Evolutionary conservation across 2,113 vertebrate species (phyloP).

Genomic region (Neomonachus schauinslandi): DNA sequence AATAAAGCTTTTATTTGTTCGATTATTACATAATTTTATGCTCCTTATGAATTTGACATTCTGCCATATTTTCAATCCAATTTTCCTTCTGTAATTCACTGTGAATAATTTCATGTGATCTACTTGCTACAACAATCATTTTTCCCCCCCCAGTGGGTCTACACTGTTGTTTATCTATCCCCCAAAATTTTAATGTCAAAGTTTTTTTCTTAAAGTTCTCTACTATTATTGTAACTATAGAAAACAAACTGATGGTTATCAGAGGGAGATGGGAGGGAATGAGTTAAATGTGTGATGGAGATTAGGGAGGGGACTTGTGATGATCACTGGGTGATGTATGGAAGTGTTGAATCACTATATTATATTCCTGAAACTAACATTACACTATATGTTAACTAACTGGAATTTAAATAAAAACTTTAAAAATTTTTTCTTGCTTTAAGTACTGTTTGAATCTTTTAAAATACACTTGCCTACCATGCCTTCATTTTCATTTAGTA

Average conservation of each 20-base stretch:
- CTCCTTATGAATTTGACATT: background rate
- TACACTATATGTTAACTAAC: background rate
- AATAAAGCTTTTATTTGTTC: background rate
- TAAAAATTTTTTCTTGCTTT: background rate
- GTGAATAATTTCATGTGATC: background rate
- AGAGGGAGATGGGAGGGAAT: background rate
- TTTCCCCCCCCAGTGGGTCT: background rate
- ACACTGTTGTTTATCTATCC: background rate
- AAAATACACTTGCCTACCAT: background rate
- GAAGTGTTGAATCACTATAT: background rate
- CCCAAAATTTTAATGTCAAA: background rate
- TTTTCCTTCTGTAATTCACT: background rate
- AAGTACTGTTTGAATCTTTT: background rate
- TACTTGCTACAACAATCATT: background rate
- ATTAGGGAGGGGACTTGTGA: background rate
- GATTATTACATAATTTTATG: background rate
- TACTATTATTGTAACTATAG: background rate
- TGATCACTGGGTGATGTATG: background rate
- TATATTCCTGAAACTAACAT: background rate
- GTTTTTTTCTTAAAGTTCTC: background rate
- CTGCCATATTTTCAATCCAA: background rate
- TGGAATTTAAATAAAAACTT: background rate
- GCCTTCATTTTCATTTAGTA: background rate
- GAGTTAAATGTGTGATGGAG: background rate
- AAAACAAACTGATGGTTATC: background rate